Base-by-base conservation (phyloP, 2,797 vertebrate species). In the Silurus aristotelis region DNA sequence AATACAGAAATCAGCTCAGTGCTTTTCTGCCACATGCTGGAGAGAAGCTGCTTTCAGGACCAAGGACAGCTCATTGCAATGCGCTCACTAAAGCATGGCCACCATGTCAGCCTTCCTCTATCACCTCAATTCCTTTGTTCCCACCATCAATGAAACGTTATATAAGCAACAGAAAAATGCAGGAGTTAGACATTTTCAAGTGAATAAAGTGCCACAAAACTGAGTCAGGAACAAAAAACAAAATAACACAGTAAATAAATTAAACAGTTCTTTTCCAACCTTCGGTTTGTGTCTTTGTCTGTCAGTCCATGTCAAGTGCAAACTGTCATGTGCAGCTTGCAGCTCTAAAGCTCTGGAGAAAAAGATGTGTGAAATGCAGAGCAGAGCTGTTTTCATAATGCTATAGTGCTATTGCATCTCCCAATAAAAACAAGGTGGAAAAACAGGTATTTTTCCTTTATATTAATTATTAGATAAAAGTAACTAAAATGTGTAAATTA, bases 21-120 rank as follows among this genome's bases (percentile, higher is more conserved):
- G 84, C 58, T 2, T 86, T 86, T 85, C 80, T 68, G 63, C 67
- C 85, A 82, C 60, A 12, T 68, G 81, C 58, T 4, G 48, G 48
- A 19, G 55, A 86, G 61, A 72, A 78, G 87, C 70, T 55, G 56
- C 80, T 84, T 85, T 87, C 86, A 90, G 84, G 52, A 89, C 84
- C 80, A 86, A 17, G 83, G 88, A 88, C 85, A 88, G 86, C 84
- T 87, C 87, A 79, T 60, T 46, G 58, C 63, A 63, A 61, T 7
- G 60, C 20, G 52, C 75, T 79, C 52, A 79, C 77, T 84, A 58
- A 56, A 72, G 20, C 43, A 20, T 8, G 73, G 27, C 38, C 76
- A 80, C 46, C 12, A 31, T 25, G 66, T 56, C 72, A 17, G 56
- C 66, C 73, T 85, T 85, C 60, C 61, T 80, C 66, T 81, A 78